These are phyloP conservation scores for Armadillidium nasatum DNA, from an alignment of 1,140 invertebrate species.

Conservation along the genomic window DNA sequence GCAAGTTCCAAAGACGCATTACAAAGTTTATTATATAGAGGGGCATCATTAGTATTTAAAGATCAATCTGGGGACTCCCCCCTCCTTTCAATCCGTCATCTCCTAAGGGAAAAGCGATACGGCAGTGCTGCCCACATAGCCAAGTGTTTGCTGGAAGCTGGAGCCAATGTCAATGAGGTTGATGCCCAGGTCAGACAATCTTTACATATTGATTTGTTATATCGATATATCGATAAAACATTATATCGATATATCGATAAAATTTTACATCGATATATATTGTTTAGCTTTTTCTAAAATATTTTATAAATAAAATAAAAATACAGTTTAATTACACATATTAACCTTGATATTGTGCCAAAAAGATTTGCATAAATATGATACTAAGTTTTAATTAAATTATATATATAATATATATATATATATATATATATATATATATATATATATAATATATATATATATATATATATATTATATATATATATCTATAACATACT, in stretches of 20 bases:
- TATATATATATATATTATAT: too few species aligned
- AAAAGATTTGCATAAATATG: too few species aligned
- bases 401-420: too few species aligned
- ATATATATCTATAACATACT: too few species aligned
- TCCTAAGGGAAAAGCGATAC: background rate
- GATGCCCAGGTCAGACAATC: background rate
- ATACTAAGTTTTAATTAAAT: too few species aligned
- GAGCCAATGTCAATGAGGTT: background rate
- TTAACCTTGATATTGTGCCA: too few species aligned
- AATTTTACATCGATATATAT: background rate
- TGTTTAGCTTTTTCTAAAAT: too few species aligned
- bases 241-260: background rate
- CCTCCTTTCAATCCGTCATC: background rate
- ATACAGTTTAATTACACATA: background rate
- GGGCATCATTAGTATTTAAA: background rate
- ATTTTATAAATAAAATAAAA: background rate
- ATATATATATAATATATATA: too few species aligned
- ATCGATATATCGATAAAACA: background rate
- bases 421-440: too few species aligned
- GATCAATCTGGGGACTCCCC: background rate
- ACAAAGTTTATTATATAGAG: background rate
- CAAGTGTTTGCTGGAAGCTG: background rate
- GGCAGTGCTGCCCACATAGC: background rate
- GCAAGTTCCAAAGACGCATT: background rate
- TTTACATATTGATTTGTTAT: background rate